Base-by-base conservation (phyloP, 2,888 invertebrate species). In the Chaitophorus viminalis region DNA sequence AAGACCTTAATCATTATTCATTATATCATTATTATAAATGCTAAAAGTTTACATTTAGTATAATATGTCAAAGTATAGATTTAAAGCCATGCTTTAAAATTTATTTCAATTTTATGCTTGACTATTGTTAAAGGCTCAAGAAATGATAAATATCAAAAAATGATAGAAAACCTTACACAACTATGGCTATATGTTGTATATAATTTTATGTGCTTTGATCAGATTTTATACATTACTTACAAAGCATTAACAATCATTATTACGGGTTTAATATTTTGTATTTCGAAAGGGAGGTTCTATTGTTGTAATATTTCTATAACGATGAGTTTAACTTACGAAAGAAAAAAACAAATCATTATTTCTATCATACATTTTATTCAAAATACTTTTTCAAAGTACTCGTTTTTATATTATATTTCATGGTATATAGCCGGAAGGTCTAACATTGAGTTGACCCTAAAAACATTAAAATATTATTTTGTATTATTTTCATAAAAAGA, bases 261-360 rank as follows among this genome's bases (percentile, higher is more conserved):
- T 75, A 83, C 21, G 14, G 74, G 21, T 39, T 83, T 84, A 65
- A 54, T 82, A 18, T 52, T 82, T 52, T 65, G 46, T 75, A 46
- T 52, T 52, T 65, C 60, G 68, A 65, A 46, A n/a, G 36, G n/a
- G 25, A n/a, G 29, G 60, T 46, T 39, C 36, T 76, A 65, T 76
- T 84, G 72, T 82, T 75, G 46, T 84, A 46, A 31, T 76, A 76
- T 65, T 76, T 84, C 65, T 46, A 65, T 65, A 76, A 76, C 31
- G 65, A 76, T 17, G 75, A 65, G 39, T 31, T 25, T 39, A 54
- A 65, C 65, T 31, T 46, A 46, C 8, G 29, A 65, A 39, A 39
- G 39, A 25, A 75, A 72, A 83, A 75, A 65, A n/a, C n/a, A 31
- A 75, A 65, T 84, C 76, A 46, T 83, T 84, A 84, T 84, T 76